Evolutionary conservation across 2,797 vertebrate genomes (phyloP), one percentile per base, ranked within the genome.

Genomic region (Brachyrhaphis roseni): DNA sequence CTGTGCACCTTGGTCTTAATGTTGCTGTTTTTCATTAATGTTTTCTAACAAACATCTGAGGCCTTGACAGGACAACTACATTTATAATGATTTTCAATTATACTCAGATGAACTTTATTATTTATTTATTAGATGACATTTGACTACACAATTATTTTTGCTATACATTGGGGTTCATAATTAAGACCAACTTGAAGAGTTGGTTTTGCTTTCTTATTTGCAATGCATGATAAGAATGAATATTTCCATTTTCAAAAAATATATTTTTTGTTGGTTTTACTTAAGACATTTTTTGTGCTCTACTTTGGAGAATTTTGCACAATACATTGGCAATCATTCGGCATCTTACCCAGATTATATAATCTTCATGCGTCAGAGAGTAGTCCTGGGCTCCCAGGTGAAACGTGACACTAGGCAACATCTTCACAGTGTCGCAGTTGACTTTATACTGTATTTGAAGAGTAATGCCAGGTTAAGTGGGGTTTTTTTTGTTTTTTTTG

Each of bases 331-430:
- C 18, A 46, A 55, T 53, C 12, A 47, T 73, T 18, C 28, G 46
- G 28, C 41, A 46, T 71, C 96, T 95, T 94, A 99, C 98, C 98
- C 96, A 93, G 47, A 98, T 90, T 57, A 98, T 82, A 3, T 99
- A 99, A 88, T 98, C 98, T 15, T 95, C 91, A 2, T 97, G 96
- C 1, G 94, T 95, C 75, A 99, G 96, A 0, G 80, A 75, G 0
- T 98, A 99, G 23, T 93, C 88, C 71, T 94, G 96, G 55, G 95
- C 97, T 2, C 97, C 98, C 51, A 99, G 93, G 87, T 97, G 96
- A 93, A 99, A 99, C 53, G 96, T 96, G 90, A 99, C 95, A 79
- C 96, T 97, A 1, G 98, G 98, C 87, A 99, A 93, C 23, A 89
- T 93, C 79, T 96, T 93, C 70, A 98, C 96, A 75, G 90, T 91